Evolutionary conservation across 2,888 invertebrate genomes (phyloP), one percentile per base, ranked within the genome.

Genomic region (Pteria penguin): DNA sequence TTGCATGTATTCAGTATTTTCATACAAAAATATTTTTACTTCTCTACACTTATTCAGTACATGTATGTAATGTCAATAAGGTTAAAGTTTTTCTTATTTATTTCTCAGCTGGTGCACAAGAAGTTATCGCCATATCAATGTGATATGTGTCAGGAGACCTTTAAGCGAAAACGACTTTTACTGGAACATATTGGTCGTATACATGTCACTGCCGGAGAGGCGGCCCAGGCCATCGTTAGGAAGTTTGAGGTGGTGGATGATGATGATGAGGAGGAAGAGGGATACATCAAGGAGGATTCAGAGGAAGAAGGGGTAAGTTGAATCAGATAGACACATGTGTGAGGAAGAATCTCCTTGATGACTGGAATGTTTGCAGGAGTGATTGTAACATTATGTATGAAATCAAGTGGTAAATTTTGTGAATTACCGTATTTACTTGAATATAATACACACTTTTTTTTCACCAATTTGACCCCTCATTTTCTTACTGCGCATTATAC

Each of bases 121-220:
- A 88, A 88, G 77, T 80, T 89, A 58, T 86, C 87, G 3, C 89
- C 89, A 0, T 89, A 89, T 80, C 87, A 88, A 79, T 89, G 89
- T 83, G 89, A 89, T 82, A 88, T 89, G 88, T 89, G 89, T 65
- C 89, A 89, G 70, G 89, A 89, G 72, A 87, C 87, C 18, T 89
- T 89, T 80, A 89, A 90, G 69, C 78, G 89, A 24, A 89, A 90
- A 84, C 89, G 88, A 65, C 83, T 88, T 52, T 80, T 89, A 29
- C 80, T 89, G 68, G 89, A 90, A 65, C 89, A 89, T 62, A 89
- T 89, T 69, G 89, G 89, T 2, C 87, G 87, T 76, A 82, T 88
- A 22, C 88, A 89, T 65, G 89, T 89, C 8, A 85, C 88, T 31
- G 87, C 87, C 60, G 88, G 88, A 8, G 88, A 88, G 71, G 82